A percentile compares a stretch with the other conserved stretches of the same genome.
Conservation (phyloP, 2,797 vertebrate species). For the Pantherophis vulpinus region DNA sequence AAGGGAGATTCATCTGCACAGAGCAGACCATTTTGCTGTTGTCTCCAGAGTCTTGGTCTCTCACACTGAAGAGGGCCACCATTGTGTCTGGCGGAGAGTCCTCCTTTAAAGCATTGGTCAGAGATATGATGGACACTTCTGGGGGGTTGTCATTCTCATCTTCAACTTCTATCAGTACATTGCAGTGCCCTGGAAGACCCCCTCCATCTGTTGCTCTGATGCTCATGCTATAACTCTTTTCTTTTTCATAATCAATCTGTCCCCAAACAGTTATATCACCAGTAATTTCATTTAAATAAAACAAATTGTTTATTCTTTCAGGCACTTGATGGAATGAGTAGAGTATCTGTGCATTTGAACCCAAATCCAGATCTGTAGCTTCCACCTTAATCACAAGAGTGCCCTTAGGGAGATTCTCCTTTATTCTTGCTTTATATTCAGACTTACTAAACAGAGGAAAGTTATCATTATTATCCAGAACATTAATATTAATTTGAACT, state of each 20-base stretch:
- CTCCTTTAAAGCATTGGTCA: slow-evolving; percentile 9
- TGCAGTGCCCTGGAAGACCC: slow-evolving; percentile 62
- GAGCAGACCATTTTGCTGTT: slow-evolving; percentile 70
- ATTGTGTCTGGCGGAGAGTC: slow-evolving; percentile 65
- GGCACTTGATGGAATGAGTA: slow-evolving; percentile 61
- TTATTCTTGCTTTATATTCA: neutral
- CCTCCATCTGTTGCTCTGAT: slow-evolving; percentile 74
- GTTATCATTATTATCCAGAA: slow-evolving; percentile 31
- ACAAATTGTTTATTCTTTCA: slow-evolving; percentile 51
- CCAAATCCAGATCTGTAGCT: slow-evolving; percentile 9
- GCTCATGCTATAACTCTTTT: slow-evolving; percentile 68
- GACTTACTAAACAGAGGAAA: neutral
- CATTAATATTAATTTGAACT: neutral
- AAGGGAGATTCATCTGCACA: slow-evolving; percentile 60
- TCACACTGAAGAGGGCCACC: slow-evolving; percentile 73
- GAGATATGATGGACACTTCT: slow-evolving; percentile 40
- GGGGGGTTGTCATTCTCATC: slow-evolving; percentile 62
- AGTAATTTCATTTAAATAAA: slow-evolving; percentile 35
- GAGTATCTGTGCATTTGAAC: neutral
- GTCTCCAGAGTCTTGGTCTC: slow-evolving; percentile 69
- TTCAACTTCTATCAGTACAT: slow-evolving; percentile 61
- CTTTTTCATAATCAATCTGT: slow-evolving; percentile 72
- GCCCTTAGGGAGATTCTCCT: neutral
- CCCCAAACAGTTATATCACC: slow-evolving; percentile 50
- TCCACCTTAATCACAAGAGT: neutral